A percentile compares a stretch with the other conserved stretches of the same genome.
These are phyloP conservation scores for Cheilinus undulatus DNA, from an alignment of 2,113 vertebrate genomes.

Conservation along the genomic window DNA sequence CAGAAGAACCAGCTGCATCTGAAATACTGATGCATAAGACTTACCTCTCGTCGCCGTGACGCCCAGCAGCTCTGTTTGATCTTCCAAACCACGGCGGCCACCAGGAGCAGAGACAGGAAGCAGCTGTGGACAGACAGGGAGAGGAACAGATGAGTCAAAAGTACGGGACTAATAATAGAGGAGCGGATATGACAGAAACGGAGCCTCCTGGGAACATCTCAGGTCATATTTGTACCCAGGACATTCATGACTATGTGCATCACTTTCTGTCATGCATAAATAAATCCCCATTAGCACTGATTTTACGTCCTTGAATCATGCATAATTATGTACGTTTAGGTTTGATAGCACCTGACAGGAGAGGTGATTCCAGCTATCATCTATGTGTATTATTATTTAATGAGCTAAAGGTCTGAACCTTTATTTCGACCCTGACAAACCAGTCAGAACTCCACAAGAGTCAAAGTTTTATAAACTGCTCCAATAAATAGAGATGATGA, in stretches of 20 bases:
- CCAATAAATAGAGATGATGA: no score
- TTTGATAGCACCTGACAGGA: neutral
- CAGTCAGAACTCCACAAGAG: neutral
- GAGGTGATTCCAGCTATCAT: conserved; percentile 1
- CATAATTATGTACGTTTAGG: conserved; percentile 18
- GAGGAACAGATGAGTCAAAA: conserved; percentile 3
- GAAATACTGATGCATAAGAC: neutral
- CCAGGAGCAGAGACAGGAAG: conserved; percentile 94
- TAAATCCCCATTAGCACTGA: neutral
- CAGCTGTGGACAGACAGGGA: conserved; percentile 83
- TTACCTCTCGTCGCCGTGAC: conserved; percentile 92
- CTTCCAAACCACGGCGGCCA: conserved; percentile 97
- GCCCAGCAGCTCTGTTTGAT: conserved; percentile 98
- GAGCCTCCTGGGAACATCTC: neutral
- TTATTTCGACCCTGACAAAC: neutral
- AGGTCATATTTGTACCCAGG: neutral
- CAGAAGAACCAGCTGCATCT: neutral
- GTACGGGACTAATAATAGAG: neutral
- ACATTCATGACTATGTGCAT: neutral
- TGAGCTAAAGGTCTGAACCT: neutral
- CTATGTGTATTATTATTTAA: conserved; percentile 2
- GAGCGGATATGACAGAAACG: neutral
- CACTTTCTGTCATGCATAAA: neutral
- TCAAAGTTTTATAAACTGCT: no score
- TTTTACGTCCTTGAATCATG: neutral